Conservation (phyloP, 2,888 invertebrate genomes). For the Melangyna quadrimaculata region DNA sequence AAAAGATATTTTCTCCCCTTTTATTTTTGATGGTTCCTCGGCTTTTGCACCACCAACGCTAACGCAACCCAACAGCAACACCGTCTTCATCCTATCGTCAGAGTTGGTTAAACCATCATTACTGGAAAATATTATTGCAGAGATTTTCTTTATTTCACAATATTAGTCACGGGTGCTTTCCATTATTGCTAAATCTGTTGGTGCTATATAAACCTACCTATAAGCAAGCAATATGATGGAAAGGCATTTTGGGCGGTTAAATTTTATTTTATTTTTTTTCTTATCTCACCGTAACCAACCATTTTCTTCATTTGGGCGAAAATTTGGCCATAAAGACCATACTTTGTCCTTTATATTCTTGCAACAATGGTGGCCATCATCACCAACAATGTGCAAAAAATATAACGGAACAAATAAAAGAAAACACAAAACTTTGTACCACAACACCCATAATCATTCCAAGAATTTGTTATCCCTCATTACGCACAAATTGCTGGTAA, state of each 20-base stretch:
- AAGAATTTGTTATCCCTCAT: slow-evolving; percentile 69
- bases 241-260: background rate
- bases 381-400: slow-evolving; percentile 27
- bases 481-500: slow-evolving; percentile 59
- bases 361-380: slow-evolving; percentile 3
- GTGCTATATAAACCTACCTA: too few species aligned
- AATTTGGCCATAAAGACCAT: slow-evolving; percentile 43
- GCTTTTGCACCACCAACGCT: background rate
- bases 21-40: background rate
- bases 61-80: too few species aligned
- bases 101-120: slow-evolving; percentile 25
- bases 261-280: slow-evolving; percentile 8
- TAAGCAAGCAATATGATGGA: slow-evolving; percentile 21
- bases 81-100: background rate
- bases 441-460: slow-evolving; percentile 46
- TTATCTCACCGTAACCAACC: slow-evolving; percentile 15
- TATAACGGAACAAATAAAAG: slow-evolving; percentile 1
- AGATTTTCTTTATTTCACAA: slow-evolving; percentile 20
- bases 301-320: slow-evolving; percentile 5
- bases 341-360: slow-evolving; percentile 6
- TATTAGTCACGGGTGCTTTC: slow-evolving; percentile 39
- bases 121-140: slow-evolving; percentile 29
- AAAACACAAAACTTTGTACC: slow-evolving; percentile 32
- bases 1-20: background rate
- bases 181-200: slow-evolving; percentile 4